These are phyloP conservation scores for Rhagonycha fulva DNA, from an alignment of 2,888 invertebrate species.

Conservation along the genomic window DNA sequence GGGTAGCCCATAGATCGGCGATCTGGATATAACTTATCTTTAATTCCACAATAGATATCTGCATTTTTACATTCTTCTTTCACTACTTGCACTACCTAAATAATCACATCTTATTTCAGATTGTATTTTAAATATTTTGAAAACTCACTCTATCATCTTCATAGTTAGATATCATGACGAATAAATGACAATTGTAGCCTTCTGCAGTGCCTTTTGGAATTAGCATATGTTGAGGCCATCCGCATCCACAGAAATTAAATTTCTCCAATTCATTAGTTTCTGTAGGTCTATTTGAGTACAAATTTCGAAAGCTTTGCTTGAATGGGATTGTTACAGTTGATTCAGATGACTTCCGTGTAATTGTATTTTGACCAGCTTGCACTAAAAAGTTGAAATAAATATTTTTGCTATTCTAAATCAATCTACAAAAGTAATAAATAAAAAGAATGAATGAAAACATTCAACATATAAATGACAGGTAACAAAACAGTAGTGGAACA, in stretches of 20 bases:
- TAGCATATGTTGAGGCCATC: slow-evolving; percentile 85
- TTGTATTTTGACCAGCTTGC: slow-evolving; percentile 67
- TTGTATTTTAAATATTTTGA: neutral
- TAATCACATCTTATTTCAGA: neutral
- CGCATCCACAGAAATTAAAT: slow-evolving; percentile 86
- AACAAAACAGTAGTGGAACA: too few species aligned
- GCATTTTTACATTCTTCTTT: slow-evolving; percentile 68
- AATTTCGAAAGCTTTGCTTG: slow-evolving; percentile 77
- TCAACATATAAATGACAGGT: neutral
- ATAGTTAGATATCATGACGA: slow-evolving; percentile 79
- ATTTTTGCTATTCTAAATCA: neutral
- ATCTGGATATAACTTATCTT: slow-evolving; percentile 76
- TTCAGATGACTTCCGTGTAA: slow-evolving; percentile 68
- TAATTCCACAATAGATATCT: slow-evolving; percentile 74
- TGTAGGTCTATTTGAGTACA: slow-evolving; percentile 66
- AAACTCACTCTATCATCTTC: slow-evolving; percentile 65
- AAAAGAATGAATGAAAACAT: neutral
- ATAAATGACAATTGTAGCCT: slow-evolving; percentile 71
- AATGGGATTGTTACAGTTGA: slow-evolving; percentile 85
- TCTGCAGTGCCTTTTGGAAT: slow-evolving; percentile 71
- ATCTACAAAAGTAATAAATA: neutral
- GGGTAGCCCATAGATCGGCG: slow-evolving; percentile 80
- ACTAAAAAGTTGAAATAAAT: slow-evolving; percentile 57
- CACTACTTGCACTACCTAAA: slow-evolving; percentile 57
- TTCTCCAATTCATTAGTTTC: slow-evolving; percentile 58